Conservation (phyloP, 2,113 vertebrate species). For the Petaurus breviceps region DNA sequence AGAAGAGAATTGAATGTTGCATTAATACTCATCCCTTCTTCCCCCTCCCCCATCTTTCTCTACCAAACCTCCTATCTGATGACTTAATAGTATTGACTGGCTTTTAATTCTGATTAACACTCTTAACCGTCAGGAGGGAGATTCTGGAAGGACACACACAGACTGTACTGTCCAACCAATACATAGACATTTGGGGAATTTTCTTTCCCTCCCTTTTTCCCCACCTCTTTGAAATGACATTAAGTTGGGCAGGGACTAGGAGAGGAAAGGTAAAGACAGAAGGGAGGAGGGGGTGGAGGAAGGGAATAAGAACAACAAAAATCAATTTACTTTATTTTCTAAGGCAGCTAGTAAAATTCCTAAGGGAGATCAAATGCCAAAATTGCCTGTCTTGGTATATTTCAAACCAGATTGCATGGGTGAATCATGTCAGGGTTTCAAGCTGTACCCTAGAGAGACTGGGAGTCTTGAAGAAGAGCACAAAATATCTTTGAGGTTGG, state of each 20-base stretch:
- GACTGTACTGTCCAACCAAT: constrained; percentile 71
- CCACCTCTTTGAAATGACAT: constrained; percentile 76
- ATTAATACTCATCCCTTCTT: background rate
- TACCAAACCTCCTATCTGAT: constrained; percentile 60
- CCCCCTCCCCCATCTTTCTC: constrained; percentile 13
- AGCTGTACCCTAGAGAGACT: constrained; percentile 76
- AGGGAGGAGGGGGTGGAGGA: constrained; percentile 66
- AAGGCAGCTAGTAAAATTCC: constrained; percentile 84
- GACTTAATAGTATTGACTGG: constrained; percentile 64
- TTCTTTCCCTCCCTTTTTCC: constrained; percentile 61
- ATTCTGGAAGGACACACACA: constrained; percentile 67
- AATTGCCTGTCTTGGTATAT: constrained; percentile 83
- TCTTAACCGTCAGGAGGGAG: constrained; percentile 65
- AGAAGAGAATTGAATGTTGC: constrained; percentile 64
- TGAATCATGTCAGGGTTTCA: constrained; percentile 82
- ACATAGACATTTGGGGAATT: background rate
- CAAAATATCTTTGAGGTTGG: constrained; percentile 62
- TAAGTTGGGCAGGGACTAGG: constrained; percentile 65
- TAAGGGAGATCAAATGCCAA: constrained; percentile 82
- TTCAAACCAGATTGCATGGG: constrained; percentile 79
- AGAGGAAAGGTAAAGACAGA: constrained; percentile 43
- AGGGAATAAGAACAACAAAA: constrained; percentile 37
- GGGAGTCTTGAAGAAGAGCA: constrained; percentile 66
- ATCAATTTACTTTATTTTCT: constrained; percentile 81
- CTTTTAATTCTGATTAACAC: constrained; percentile 80